phyloP scores from a whole-genome alignment of 2,797 vertebrate genomes.

The Rhynchotus rufescens region DNA sequence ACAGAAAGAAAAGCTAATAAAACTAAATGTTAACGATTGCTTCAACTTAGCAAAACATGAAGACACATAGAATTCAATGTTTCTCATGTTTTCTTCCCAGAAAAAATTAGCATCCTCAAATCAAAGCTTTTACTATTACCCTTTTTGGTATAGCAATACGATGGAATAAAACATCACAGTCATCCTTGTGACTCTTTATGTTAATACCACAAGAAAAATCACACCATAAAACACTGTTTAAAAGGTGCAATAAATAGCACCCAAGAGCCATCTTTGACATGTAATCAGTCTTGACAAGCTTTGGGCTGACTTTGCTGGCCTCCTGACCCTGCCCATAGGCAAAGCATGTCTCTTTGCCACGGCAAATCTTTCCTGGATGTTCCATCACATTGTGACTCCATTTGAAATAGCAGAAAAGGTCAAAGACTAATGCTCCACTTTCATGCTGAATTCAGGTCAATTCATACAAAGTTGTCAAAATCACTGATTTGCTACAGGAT shows the following conservation, averaged over 20 bases:
- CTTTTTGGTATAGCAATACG: background rate
- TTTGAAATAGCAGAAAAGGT: slow-evolving; percentile 72
- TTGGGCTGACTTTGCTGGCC: slow-evolving; percentile 51
- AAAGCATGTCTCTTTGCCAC: slow-evolving; percentile 49
- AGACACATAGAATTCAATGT: background rate
- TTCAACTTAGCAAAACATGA: background rate
- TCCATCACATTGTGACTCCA: slow-evolving; percentile 36
- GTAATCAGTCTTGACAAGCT: slow-evolving; percentile 68
- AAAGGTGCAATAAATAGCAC: slow-evolving; percentile 56
- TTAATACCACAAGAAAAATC: background rate
- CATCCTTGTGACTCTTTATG: background rate
- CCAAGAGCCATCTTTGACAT: background rate
- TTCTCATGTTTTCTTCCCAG: background rate
- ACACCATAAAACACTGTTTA: slow-evolving; percentile 7
- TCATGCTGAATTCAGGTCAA: background rate
- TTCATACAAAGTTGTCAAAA: slow-evolving; percentile 7
- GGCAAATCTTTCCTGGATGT: slow-evolving; percentile 59
- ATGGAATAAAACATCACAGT: background rate
- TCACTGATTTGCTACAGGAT: background rate
- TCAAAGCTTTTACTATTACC: background rate
- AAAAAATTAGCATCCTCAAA: background rate
- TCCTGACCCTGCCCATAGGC: slow-evolving; percentile 64
- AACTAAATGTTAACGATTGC: background rate
- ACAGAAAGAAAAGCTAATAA: background rate
- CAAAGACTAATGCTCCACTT: slow-evolving; percentile 26